Conservation (phyloP, 1,140 invertebrate genomes). For the Hesperophylax magnus region DNA sequence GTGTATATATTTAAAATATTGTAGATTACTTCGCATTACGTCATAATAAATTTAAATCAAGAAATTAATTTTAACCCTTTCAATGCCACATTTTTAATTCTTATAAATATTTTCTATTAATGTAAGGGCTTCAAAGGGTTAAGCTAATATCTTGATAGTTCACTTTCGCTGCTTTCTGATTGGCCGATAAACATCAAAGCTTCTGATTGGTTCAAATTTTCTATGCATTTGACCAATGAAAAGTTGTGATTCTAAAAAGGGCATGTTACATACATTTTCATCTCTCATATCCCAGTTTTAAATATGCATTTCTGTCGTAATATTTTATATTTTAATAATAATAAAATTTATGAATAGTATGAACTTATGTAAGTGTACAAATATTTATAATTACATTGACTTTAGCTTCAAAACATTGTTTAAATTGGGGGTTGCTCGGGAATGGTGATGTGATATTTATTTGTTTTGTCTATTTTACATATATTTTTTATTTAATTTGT, state of each 20-base stretch:
- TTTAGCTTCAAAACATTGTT: background rate
- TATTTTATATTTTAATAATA: background rate
- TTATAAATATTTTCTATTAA: background rate
- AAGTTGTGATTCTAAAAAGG: too few relatives aligned
- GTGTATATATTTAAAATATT: background rate
- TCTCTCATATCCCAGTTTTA: background rate
- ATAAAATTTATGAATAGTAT: background rate
- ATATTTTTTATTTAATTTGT: too few relatives aligned
- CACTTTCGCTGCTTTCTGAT: too few relatives aligned
- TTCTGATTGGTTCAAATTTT: too few relatives aligned
- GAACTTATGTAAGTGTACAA: constrained; percentile 11
- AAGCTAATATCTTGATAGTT: too few relatives aligned
- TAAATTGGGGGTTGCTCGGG: background rate
- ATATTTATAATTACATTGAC: constrained; percentile 13
- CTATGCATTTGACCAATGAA: too few relatives aligned
- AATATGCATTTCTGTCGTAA: constrained; percentile 10
- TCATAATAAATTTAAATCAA: background rate
- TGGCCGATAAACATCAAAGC: too few relatives aligned
- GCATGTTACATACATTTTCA: too few relatives aligned
- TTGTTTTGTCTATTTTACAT: too few relatives aligned
- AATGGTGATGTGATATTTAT: background rate
- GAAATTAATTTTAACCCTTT: background rate
- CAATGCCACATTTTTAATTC: background rate
- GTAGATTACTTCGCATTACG: background rate
- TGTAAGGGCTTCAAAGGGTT: too few relatives aligned